Percentiles rank a stretch among this genome's conserved stretches.
Evolutionary conservation across 2,888 invertebrate species (phyloP).

Genomic region (Habroteleia sp.): DNA sequence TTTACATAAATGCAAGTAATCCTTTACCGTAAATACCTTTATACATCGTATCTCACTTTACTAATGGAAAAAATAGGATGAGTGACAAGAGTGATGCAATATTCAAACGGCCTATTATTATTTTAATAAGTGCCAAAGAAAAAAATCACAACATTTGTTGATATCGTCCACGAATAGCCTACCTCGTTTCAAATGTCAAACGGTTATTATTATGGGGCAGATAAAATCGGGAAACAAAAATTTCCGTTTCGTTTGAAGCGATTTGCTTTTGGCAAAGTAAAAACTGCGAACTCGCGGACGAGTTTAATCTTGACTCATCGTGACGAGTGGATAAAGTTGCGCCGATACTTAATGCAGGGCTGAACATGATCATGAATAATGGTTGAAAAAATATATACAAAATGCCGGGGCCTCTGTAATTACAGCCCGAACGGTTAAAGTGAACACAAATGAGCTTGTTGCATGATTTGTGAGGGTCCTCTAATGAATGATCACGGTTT

Average conservation of each 20-base stretch:
- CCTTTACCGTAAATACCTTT: constrained; percentile 9
- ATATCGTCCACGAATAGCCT: constrained; percentile 26
- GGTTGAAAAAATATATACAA: no score
- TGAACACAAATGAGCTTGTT: constrained; percentile 34
- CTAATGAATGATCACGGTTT: neutral
- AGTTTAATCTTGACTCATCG: no score
- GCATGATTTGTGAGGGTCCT: constrained; percentile 16
- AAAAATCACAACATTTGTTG: constrained; percentile 27
- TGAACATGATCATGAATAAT: no score
- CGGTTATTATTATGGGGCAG: neutral
- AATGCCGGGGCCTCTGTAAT: neutral
- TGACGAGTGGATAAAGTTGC: no score
- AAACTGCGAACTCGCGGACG: no score
- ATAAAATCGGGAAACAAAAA: no score
- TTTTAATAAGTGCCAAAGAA: constrained; percentile 16
- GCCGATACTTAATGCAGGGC: no score
- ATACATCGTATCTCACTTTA: constrained; percentile 19
- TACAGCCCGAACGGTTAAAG: neutral
- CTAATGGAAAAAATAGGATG: constrained; percentile 20
- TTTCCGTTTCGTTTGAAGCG: no score
- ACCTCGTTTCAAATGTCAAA: constrained; percentile 9
- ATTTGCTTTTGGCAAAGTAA: no score
- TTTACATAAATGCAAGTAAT: constrained; percentile 27
- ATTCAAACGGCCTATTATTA: constrained; percentile 24
- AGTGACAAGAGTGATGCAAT: constrained; percentile 18